Evolutionary conservation across 2,113 vertebrate species (phyloP), one percentile per base, ranked within the genome.

Genomic region (Brachypteracias leptosomus): DNA sequence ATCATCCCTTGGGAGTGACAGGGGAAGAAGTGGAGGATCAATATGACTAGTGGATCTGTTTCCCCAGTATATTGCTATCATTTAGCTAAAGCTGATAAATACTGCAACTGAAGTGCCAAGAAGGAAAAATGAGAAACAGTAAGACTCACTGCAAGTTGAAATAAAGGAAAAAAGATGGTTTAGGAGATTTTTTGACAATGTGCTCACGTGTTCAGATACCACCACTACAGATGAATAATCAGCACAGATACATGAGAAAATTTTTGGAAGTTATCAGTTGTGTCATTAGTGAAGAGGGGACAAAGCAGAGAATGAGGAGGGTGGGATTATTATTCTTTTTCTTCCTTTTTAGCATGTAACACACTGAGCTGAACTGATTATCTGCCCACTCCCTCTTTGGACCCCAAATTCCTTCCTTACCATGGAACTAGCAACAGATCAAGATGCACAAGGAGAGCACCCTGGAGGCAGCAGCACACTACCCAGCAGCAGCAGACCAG

Each of bases 31-130:
- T 0, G 31, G 54, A 85, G 47, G 75, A 88, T 72, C 88, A 46
- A 87, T 96, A 85, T 19, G 17, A 67, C 7, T 49, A 5, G 7
- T n/a, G 61, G 89, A 91, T 94, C 28, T 85, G 42, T 63, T 75
- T 74, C 67, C 44, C 72, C 68, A 61, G 31, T 68, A 13, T 71
- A 81, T 88, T 62, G 67, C 55, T 90, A 25, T 89, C 68, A 85
- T 80, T 95, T 95, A 88, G 88, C 85, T 93, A 54, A 79, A 61
- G 66, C 70, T 84, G 59, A 90, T 85, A 97, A 92, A 90, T 81
- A 57, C 65, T 51, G 58, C 46, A 91, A n/a, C 21, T 26, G 13
- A 90, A 93, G 14, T 46, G 62, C 31, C 71, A 72, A 61, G 16
- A 83, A 58, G 38, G 40, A n/a, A 63, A 89, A 90, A 57, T 22